Conservation (phyloP, 2,797 vertebrate genomes). For the Emys orbicularis region DNA sequence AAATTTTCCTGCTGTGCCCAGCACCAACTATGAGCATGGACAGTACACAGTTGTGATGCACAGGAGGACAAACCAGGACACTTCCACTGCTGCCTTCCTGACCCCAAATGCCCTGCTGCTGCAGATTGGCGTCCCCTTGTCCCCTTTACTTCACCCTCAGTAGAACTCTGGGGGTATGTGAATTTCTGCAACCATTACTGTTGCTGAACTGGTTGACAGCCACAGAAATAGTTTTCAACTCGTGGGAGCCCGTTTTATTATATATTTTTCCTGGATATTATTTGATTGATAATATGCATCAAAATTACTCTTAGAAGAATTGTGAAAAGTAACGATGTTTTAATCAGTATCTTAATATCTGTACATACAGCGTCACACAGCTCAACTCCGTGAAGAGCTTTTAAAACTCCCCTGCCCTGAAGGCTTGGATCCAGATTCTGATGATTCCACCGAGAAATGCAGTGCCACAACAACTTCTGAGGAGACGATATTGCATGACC, state of each 20-base stretch:
- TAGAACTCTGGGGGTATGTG: background rate
- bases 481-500: constrained; percentile 87
- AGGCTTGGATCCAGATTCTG: constrained; percentile 91
- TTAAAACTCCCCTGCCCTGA: constrained; percentile 96
- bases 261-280: background rate
- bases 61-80: rapidly evolving
- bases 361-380: constrained; percentile 91
- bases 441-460: constrained; percentile 89
- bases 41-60: background rate
- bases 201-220: background rate
- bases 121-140: background rate
- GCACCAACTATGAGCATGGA: background rate
- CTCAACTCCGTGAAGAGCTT: constrained; percentile 96
- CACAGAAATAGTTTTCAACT: background rate
- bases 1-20: background rate
- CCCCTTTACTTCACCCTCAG: background rate
- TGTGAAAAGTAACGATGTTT: background rate
- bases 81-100: background rate
- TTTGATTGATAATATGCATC: background rate
- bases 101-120: background rate
- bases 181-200: background rate
- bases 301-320: background rate
- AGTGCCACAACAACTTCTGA: constrained; percentile 84
- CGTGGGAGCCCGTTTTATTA: background rate
- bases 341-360: background rate